Evolutionary conservation across 2,113 vertebrate genomes (phyloP).

Genomic region (Ailuropoda melanoleuca): DNA sequence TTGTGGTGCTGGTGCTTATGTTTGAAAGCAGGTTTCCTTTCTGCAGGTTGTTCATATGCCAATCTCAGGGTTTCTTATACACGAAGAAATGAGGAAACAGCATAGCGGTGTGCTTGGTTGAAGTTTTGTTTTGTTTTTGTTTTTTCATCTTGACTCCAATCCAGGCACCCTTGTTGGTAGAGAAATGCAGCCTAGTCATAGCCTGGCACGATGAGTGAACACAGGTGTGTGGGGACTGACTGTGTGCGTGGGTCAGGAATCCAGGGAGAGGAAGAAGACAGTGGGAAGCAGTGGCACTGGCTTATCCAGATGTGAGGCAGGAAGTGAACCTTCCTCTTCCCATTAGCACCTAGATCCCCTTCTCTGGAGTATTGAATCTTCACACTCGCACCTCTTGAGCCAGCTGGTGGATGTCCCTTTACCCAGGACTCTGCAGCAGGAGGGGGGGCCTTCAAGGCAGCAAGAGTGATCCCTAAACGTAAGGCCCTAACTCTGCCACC

Average conservation of each 20-base stretch:
- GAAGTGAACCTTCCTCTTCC: constrained; percentile 58
- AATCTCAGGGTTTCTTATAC: neutral
- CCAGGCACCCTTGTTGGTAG: neutral
- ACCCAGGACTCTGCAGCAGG: neutral
- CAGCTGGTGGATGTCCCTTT: neutral
- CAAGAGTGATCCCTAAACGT: neutral
- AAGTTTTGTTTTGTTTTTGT: constrained; percentile 51
- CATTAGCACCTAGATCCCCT: neutral
- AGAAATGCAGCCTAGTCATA: neutral
- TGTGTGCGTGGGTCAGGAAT: constrained; percentile 56
- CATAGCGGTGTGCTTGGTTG: neutral
- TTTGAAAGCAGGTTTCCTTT: neutral
- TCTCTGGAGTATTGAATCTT: neutral
- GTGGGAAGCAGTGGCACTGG: neutral
- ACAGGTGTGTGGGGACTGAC: constrained; percentile 57
- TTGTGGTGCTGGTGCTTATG: neutral
- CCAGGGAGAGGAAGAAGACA: constrained; percentile 4
- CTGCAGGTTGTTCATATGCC: neutral
- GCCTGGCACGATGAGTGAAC: neutral
- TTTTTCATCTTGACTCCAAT: neutral
- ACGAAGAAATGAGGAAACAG: constrained; percentile 48
- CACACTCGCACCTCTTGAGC: neutral
- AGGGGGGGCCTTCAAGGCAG: neutral
- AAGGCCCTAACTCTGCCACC: neutral
- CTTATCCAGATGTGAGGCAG: neutral